These are phyloP conservation scores for Tolypeutes matacus DNA, from an alignment of 2,797 vertebrate species.

Conservation along the genomic window DNA sequence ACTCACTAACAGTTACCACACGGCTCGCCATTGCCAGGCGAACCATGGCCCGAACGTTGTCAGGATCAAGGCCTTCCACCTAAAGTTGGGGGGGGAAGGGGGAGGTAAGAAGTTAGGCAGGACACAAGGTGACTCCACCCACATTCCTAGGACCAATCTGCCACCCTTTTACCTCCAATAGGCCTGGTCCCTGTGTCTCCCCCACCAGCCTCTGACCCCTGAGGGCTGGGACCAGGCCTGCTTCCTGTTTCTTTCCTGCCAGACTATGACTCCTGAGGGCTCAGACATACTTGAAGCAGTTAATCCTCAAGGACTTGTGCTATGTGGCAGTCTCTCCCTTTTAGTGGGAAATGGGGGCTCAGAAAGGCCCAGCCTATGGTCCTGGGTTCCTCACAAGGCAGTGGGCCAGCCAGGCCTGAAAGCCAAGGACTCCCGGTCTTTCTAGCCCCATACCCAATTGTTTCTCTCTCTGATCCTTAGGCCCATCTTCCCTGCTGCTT, in stretches of 20 bases:
- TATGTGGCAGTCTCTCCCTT: background rate
- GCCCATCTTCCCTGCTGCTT: background rate
- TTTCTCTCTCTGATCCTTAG: background rate
- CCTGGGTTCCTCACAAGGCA: background rate
- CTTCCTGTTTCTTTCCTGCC: background rate
- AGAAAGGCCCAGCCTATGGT: background rate
- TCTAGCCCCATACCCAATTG: constrained; percentile 7
- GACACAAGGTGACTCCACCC: background rate
- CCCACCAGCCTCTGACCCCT: background rate
- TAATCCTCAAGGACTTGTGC: constrained; percentile 39
- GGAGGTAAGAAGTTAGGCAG: background rate
- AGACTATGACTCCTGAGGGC: background rate
- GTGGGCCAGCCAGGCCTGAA: constrained; percentile 9
- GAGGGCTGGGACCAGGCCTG: background rate
- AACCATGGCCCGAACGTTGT: constrained; percentile 93
- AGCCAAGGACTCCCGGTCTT: constrained; percentile 22
- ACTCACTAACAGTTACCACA: constrained; percentile 92
- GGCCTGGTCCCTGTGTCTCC: background rate
- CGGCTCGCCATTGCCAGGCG: constrained; percentile 90
- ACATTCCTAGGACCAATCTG: constrained; percentile 18
- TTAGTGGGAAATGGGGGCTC: constrained; percentile 1
- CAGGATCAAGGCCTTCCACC: constrained; percentile 94
- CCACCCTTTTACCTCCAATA: background rate
- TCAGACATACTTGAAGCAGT: constrained; percentile 35
- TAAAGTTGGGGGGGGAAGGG: constrained; percentile 69